Percentiles rank a stretch among this genome's conserved stretches.
Conservation (phyloP, 2,797 vertebrate species). For the Bradypodion pumilum region DNA sequence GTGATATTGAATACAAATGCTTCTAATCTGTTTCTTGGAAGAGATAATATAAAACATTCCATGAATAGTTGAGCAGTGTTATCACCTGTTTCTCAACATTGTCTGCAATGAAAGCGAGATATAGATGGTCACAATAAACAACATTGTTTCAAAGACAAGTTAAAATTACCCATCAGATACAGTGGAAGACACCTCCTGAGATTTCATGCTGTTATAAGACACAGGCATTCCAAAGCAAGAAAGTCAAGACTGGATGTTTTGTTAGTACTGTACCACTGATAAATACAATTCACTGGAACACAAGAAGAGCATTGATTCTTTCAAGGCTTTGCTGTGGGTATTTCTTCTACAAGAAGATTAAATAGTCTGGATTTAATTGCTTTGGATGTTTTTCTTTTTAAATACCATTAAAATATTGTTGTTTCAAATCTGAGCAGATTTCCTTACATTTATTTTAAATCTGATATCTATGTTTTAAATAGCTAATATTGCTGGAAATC, state of each 20-base stretch:
- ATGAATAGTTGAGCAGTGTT: slow-evolving; percentile 25
- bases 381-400: not conserved
- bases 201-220: slow-evolving; percentile 30
- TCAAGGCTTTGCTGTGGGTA: not conserved
- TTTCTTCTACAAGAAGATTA: not conserved
- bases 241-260: not conserved
- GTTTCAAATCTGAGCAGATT: not conserved
- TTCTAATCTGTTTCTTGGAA: slow-evolving; percentile 36
- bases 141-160: slow-evolving; percentile 22
- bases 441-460: not conserved
- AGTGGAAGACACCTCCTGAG: not conserved
- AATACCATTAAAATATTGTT: not conserved
- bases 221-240: slow-evolving; percentile 12
- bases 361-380: not conserved
- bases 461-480: not conserved
- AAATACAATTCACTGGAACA: not conserved
- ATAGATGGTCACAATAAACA: slow-evolving; percentile 44
- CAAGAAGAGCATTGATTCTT: not conserved
- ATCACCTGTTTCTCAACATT: slow-evolving; percentile 32
- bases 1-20: slow-evolving; percentile 9
- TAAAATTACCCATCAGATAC: slow-evolving; percentile 32
- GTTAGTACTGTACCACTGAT: slow-evolving; percentile 19
- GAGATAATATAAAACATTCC: slow-evolving; percentile 35
- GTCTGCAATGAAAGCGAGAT: slow-evolving; percentile 38
- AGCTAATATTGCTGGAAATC: not conserved